Conservation (phyloP, 2,888 invertebrate species). For the Cataglyphis cursor region DNA sequence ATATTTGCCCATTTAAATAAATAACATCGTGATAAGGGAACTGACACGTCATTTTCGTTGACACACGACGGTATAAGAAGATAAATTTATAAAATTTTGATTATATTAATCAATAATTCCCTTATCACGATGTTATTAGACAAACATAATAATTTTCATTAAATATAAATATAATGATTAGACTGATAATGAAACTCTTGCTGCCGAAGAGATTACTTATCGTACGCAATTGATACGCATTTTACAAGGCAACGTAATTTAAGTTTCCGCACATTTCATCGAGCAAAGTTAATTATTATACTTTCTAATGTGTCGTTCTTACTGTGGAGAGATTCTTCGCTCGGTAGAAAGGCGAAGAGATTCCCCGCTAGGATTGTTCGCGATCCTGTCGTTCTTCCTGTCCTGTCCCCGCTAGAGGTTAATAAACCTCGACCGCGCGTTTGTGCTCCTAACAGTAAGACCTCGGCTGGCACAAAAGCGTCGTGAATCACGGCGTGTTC, state of each 20-base stretch:
- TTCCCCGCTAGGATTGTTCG: conserved; percentile 36
- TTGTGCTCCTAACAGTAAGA: conserved; percentile 36
- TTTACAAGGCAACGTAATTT: neutral
- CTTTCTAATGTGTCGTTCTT: conserved; percentile 5
- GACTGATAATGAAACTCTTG: too few species aligned
- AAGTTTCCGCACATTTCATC: conserved; percentile 3
- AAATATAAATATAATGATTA: too few species aligned
- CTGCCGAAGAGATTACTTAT: neutral
- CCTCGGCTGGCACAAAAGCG: conserved; percentile 51
- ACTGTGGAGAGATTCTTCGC: conserved; percentile 32
- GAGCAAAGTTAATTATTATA: conserved; percentile 21
- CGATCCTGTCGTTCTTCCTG: conserved; percentile 50
- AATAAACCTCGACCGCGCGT: conserved; percentile 48
- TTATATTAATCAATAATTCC: neutral
- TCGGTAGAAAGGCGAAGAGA: conserved; percentile 16
- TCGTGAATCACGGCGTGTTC: conserved; percentile 63
- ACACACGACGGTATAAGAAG: neutral
- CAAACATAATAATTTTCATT: too few species aligned
- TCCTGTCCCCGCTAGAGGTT: conserved; percentile 41
- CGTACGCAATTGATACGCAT: neutral
- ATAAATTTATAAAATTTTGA: conserved; percentile 1
- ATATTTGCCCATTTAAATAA: neutral
- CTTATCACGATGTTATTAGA: too few species aligned
- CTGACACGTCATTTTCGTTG: neutral
- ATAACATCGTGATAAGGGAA: neutral